Evolutionary conservation across 2,797 vertebrate genomes (phyloP).

Genomic region (Ambastaia sidthimunki): DNA sequence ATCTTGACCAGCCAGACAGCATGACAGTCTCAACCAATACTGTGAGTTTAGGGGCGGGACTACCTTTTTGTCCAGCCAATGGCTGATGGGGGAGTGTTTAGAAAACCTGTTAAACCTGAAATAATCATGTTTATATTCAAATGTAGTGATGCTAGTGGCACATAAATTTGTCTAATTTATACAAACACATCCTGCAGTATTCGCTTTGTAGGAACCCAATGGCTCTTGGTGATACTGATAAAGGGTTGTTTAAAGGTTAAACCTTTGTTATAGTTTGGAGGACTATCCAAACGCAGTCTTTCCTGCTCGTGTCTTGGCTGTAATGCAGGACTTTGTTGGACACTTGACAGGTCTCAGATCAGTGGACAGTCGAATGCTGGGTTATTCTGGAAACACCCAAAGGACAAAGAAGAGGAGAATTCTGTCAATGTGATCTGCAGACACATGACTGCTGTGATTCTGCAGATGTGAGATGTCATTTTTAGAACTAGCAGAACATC

Average conservation of each 20-base stretch:
- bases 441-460: constrained; percentile 21
- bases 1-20: too few relatives aligned
- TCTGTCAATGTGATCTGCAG: constrained; percentile 37
- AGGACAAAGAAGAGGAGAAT: not conserved
- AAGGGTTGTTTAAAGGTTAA: constrained; percentile 13
- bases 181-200: not conserved
- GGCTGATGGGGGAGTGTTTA: too few relatives aligned
- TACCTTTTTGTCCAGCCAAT: too few relatives aligned
- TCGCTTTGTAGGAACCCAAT: constrained; percentile 2
- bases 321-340: not conserved
- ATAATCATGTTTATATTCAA: too few relatives aligned
- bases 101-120: too few relatives aligned
- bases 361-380: not conserved
- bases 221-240: not conserved
- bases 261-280: not conserved
- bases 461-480: constrained; percentile 27
- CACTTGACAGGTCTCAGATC: constrained; percentile 33
- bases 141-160: too few relatives aligned
- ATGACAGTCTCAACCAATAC: too few relatives aligned
- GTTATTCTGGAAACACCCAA: constrained; percentile 29
- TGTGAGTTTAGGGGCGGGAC: too few relatives aligned
- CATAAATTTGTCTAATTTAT: too few relatives aligned
- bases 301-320: constrained; percentile 31
- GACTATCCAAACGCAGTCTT: not conserved
- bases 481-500: not conserved